Percentiles rank a stretch among this genome's conserved stretches.
These are phyloP conservation scores for Fringilla coelebs DNA, from an alignment of 2,797 vertebrate species.

Conservation along the genomic window DNA sequence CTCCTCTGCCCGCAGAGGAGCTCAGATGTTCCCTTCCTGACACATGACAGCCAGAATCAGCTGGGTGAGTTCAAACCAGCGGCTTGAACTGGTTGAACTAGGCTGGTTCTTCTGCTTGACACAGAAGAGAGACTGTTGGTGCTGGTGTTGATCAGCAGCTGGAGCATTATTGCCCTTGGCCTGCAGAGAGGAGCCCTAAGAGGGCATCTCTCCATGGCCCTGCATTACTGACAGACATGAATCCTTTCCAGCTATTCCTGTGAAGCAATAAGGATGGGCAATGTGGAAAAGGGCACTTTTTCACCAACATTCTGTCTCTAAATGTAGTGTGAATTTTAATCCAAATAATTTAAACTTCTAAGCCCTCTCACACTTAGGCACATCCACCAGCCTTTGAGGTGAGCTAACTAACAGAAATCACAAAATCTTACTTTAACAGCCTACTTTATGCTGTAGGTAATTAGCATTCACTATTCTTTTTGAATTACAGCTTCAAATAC, in stretches of 20 bases:
- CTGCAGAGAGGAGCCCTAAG: neutral
- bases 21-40: neutral
- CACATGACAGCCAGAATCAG: neutral
- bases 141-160: neutral
- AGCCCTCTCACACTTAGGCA: neutral
- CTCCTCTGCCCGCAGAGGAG: neutral
- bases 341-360: neutral
- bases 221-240: neutral
- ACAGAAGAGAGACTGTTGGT: neutral
- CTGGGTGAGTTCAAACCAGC: neutral
- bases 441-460: neutral
- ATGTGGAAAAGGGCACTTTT: neutral
- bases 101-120: neutral
- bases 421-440: neutral
- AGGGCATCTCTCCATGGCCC: neutral
- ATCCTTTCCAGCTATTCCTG: neutral
- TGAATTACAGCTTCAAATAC: neutral
- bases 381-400: neutral
- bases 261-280: neutral
- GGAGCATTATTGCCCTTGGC: neutral
- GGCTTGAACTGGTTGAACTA: neutral
- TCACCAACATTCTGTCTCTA: neutral
- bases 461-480: neutral
- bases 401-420: neutral
- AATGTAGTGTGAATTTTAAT: neutral